phyloP scores from a whole-genome alignment of 2,888 invertebrate species.

The Drosophila tripunctata region DNA sequence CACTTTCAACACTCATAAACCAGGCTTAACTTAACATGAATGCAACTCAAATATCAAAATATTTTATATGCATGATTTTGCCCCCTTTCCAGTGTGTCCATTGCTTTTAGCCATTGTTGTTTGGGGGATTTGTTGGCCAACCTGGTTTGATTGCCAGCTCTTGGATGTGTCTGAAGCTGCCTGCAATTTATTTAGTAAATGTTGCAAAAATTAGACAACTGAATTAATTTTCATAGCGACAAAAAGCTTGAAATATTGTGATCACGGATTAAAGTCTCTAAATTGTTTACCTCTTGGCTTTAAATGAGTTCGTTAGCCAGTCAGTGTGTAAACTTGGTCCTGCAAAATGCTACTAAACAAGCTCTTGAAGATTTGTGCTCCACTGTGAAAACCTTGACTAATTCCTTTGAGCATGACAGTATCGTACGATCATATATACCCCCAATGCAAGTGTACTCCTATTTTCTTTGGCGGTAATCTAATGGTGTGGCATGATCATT shows the following conservation, averaged over 20 bases:
- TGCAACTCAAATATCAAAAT: slow-evolving; percentile 84
- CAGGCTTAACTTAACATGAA: slow-evolving; percentile 85
- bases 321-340: slow-evolving; percentile 4
- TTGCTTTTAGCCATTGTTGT: slow-evolving; percentile 22
- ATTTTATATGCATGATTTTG: slow-evolving; percentile 60
- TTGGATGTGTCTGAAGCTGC: slow-evolving; percentile 21
- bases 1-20: slow-evolving; percentile 84
- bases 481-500: slow-evolving; percentile 58
- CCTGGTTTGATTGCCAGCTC: slow-evolving; percentile 26
- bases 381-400: slow-evolving; percentile 46
- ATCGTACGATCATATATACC: no score
- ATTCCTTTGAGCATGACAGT: slow-evolving; percentile 28
- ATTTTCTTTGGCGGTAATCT: slow-evolving; percentile 20
- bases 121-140: slow-evolving; percentile 51
- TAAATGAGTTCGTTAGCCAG: slow-evolving; percentile 67
- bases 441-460: slow-evolving; percentile 1
- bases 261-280: slow-evolving; percentile 50
- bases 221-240: slow-evolving; percentile 76
- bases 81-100: not conserved
- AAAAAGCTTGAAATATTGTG: slow-evolving; percentile 79
- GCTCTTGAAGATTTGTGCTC: not conserved
- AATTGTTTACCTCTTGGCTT: slow-evolving; percentile 22
- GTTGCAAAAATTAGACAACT: slow-evolving; percentile 76
- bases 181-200: slow-evolving; percentile 75
- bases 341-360: not conserved